A percentile compares a stretch with the other conserved stretches of the same genome.
These are phyloP conservation scores for Nesometra sesokonis DNA, from an alignment of 35 echinoderm and acorn worm species.

Conservation along the genomic window DNA sequence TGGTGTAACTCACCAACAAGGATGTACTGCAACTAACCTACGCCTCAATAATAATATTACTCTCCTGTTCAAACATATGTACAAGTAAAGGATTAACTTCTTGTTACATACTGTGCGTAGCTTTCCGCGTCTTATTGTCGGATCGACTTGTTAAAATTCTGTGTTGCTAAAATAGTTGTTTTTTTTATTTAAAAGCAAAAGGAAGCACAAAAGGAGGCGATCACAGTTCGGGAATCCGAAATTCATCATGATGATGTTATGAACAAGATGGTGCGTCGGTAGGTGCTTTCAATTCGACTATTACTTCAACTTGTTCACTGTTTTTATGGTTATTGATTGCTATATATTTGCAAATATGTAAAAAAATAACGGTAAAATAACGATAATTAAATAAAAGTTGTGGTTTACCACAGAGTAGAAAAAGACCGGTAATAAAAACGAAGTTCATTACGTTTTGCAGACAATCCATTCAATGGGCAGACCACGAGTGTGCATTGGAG, in stretches of 20 bases:
- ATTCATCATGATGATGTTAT: neutral
- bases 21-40: neutral
- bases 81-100: too few relatives aligned
- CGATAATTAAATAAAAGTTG: neutral
- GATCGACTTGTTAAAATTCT: too few relatives aligned
- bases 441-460: neutral
- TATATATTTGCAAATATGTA: neutral
- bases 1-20: too few relatives aligned
- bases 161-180: too few relatives aligned
- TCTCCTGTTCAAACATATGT: too few relatives aligned
- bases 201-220: neutral
- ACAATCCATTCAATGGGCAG: conserved; percentile 21
- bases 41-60: neutral
- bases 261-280: conserved; percentile 3
- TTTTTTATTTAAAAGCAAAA: neutral
- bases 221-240: neutral
- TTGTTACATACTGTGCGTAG: too few relatives aligned
- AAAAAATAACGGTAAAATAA: neutral
- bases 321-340: neutral
- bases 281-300: neutral
- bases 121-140: too few relatives aligned
- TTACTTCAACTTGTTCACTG: too few relatives aligned
- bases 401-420: neutral
- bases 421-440: neutral
- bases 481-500: conserved; percentile 56